phyloP scores from a whole-genome alignment of 2,888 invertebrate species.

The Patella pellucida region DNA sequence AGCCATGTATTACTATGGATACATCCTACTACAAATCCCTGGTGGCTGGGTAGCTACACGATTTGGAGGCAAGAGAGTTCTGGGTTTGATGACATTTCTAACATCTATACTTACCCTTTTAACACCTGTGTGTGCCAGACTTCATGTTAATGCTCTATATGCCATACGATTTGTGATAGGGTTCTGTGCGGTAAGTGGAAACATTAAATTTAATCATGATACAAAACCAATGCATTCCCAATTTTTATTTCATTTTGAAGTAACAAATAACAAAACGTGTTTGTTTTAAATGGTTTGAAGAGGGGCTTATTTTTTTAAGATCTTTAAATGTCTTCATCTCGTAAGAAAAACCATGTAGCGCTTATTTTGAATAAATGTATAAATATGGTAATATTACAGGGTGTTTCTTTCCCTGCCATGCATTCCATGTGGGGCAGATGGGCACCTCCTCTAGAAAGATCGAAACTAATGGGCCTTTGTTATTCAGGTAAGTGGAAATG shows the following conservation, averaged over 20 bases:
- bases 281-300: no score
- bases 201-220: neutral
- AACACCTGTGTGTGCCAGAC: conserved; percentile 11
- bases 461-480: conserved; percentile 59
- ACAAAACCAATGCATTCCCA: no score
- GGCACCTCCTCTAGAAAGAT: conserved; percentile 87
- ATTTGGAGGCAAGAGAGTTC: conserved; percentile 16
- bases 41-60: conserved; percentile 17
- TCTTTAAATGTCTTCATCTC: no score
- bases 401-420: conserved; percentile 93
- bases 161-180: neutral
- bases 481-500: conserved; percentile 55
- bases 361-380: no score
- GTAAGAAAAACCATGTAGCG: no score
- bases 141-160: conserved; percentile 4
- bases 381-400: conserved; percentile 37
- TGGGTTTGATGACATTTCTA: neutral
- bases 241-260: no score
- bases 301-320: no score
- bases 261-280: no score
- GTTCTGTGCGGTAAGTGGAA: neutral
- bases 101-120: conserved; percentile 12
- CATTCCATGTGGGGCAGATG: conserved; percentile 91
- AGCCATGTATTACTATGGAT: conserved; percentile 17
- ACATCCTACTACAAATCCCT: conserved; percentile 12